Percentiles rank a stretch among this genome's conserved stretches.
Evolutionary conservation across 2,113 vertebrate species (phyloP).

Genomic region (Anarhynchus alexandrinus): DNA sequence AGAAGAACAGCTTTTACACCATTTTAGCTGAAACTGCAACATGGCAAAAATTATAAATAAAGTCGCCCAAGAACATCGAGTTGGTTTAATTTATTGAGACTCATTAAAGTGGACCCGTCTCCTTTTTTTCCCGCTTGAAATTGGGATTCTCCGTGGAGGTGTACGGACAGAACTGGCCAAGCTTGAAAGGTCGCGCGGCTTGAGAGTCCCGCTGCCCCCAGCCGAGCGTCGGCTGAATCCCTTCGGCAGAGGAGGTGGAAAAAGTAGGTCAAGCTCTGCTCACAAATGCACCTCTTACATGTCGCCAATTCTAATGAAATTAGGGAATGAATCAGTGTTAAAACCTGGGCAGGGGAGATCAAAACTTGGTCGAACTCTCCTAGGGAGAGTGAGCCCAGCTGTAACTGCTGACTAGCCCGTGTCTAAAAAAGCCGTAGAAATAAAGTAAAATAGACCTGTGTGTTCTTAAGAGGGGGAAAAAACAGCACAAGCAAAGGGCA

Average conservation of each 20-base stretch:
- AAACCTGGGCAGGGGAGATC: conserved; percentile 6
- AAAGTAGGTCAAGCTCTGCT: conserved; percentile 25
- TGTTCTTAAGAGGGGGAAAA: background rate
- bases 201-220: background rate
- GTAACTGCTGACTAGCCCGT: background rate
- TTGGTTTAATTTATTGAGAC: background rate
- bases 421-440: background rate
- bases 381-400: background rate
- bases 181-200: background rate
- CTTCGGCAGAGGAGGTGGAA: background rate
- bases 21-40: background rate
- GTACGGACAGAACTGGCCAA: background rate
- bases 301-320: conserved; percentile 3
- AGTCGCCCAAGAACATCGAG: background rate
- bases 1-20: background rate
- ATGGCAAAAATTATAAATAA: background rate
- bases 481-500: background rate
- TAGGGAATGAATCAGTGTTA: background rate
- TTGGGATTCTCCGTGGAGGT: background rate
- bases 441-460: background rate
- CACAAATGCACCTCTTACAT: conserved; percentile 44
- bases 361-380: conserved; percentile 4
- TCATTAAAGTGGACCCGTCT: background rate
- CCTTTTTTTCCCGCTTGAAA: background rate
- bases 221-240: background rate